phyloP scores from a whole-genome alignment of 2,113 vertebrate species.

The Lathamus discolor region DNA sequence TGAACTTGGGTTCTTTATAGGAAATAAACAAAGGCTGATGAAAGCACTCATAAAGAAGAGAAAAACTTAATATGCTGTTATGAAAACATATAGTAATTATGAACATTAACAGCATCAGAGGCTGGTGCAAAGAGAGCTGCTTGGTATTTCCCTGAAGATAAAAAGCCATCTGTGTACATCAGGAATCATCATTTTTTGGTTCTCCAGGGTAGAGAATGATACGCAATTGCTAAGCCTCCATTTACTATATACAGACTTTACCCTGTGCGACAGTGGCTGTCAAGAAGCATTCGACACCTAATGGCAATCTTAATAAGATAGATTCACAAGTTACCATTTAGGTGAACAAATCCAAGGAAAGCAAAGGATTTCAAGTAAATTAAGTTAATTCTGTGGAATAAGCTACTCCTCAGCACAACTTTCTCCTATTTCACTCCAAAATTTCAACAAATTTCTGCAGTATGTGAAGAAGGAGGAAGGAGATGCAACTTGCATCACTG shows the following conservation, averaged over 20 bases:
- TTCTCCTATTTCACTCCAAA: neutral
- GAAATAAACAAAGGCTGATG: constrained; percentile 54
- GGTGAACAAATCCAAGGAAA: neutral
- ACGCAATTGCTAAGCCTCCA: neutral
- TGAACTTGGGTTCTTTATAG: constrained; percentile 17
- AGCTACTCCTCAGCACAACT: neutral
- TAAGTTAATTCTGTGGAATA: neutral
- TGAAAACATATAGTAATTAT: constrained; percentile 60
- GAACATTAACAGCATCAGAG: constrained; percentile 55
- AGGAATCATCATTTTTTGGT: constrained; percentile 24
- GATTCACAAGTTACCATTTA: neutral
- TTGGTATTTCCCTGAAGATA: constrained; percentile 47
- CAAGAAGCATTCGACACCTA: neutral
- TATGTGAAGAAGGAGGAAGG: neutral
- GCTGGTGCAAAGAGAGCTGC: constrained; percentile 26
- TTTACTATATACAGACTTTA: neutral
- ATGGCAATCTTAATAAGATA: neutral
- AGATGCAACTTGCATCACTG: neutral
- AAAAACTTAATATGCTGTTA: constrained; percentile 46
- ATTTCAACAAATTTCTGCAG: neutral
- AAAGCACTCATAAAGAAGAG: constrained; percentile 47
- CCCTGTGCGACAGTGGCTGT: neutral
- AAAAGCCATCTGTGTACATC: constrained; percentile 55
- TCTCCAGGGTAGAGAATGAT: neutral
- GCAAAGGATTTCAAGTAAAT: neutral